Evolutionary conservation across 2,797 vertebrate species (phyloP).

Genomic region (Amphiprion clarkii): DNA sequence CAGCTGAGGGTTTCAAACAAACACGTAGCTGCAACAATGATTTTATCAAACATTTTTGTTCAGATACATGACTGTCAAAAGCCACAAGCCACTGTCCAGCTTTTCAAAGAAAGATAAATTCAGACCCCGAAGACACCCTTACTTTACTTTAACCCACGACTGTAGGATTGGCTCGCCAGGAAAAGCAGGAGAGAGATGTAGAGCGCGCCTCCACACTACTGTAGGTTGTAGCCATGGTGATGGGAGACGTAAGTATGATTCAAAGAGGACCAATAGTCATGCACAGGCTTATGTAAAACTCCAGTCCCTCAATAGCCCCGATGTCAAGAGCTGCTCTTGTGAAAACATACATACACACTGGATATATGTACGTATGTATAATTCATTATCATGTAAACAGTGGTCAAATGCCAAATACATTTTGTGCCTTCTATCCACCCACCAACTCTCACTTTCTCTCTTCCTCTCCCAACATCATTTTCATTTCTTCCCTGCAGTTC

Average conservation of each 20-base stretch:
- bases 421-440: slow-evolving; percentile 40
- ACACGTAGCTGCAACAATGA: slow-evolving; percentile 5
- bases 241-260: slow-evolving; percentile 77
- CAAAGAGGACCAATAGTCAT: slow-evolving; percentile 77
- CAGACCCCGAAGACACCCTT: slow-evolving; percentile 61
- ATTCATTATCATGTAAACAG: slow-evolving; percentile 54
- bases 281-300: slow-evolving; percentile 82
- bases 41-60: slow-evolving; percentile 7
- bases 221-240: slow-evolving; percentile 85
- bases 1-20: slow-evolving; percentile 22
- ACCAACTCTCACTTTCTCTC: slow-evolving; percentile 22
- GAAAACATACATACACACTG: slow-evolving; percentile 11
- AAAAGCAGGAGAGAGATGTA: slow-evolving; percentile 67
- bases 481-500: background rate
- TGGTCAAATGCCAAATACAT: slow-evolving; percentile 60
- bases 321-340: slow-evolving; percentile 42
- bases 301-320: slow-evolving; percentile 46
- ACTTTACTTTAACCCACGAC: slow-evolving; percentile 68
- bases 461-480: slow-evolving; percentile 5
- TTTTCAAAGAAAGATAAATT: slow-evolving; percentile 49
- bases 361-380: slow-evolving; percentile 6
- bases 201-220: slow-evolving; percentile 79
- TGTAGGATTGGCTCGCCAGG: slow-evolving; percentile 61
- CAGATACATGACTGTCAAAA: slow-evolving; percentile 37
- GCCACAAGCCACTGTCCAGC: slow-evolving; percentile 6